phyloP scores from a whole-genome alignment of 2,888 invertebrate species.

The Notodonta ziczac region DNA sequence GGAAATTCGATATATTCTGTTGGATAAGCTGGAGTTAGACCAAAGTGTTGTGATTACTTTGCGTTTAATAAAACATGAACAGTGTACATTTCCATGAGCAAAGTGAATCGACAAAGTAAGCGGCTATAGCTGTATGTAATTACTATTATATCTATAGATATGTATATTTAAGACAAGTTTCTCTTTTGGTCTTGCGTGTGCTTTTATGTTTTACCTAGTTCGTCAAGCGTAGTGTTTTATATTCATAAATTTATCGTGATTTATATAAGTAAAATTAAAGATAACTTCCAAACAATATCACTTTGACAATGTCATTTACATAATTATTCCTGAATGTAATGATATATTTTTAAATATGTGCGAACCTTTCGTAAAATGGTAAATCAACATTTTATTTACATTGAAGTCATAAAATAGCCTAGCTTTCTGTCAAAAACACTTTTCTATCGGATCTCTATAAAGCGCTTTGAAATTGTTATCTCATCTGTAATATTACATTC shows the following conservation, averaged over 20 bases:
- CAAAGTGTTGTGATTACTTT: slow-evolving; percentile 85
- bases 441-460: slow-evolving; percentile 65
- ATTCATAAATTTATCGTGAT: too few species aligned
- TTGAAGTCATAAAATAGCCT: slow-evolving; percentile 13
- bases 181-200: slow-evolving; percentile 50
- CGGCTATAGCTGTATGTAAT: slow-evolving; percentile 73
- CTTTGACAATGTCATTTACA: slow-evolving; percentile 6
- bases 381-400: not conserved
- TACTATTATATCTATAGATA: slow-evolving; percentile 50
- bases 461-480: slow-evolving; percentile 65
- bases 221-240: slow-evolving; percentile 21
- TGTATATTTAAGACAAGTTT: slow-evolving; percentile 42
- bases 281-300: slow-evolving; percentile 10
- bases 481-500: slow-evolving; percentile 79
- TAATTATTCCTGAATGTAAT: too few species aligned
- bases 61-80: slow-evolving; percentile 48
- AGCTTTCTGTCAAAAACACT: slow-evolving; percentile 16
- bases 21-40: slow-evolving; percentile 87
- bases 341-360: too few species aligned
- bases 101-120: slow-evolving; percentile 68
- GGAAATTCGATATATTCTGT: slow-evolving; percentile 58
- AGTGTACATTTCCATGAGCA: slow-evolving; percentile 70
- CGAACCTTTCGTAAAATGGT: too few species aligned
- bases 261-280: slow-evolving; percentile 19
- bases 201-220: slow-evolving; percentile 28